A percentile compares a stretch with the other conserved stretches of the same genome.
Conservation (phyloP, 1,140 invertebrate species). For the Acromyrmex charruanus region DNA sequence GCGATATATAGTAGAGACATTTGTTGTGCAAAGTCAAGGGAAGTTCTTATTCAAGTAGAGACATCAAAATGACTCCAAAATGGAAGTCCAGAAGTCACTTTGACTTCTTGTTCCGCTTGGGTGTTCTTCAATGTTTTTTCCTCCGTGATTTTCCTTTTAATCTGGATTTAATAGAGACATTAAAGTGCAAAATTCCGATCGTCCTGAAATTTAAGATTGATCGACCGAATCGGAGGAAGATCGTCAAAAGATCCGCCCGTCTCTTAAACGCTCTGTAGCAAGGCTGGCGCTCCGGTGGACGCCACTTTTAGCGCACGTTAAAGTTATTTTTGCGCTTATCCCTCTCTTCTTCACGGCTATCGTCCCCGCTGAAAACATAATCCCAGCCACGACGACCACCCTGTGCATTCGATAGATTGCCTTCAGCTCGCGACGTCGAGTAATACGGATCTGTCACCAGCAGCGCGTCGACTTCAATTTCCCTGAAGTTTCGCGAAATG, state of each 20-base stretch:
- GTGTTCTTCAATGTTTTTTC: too few species aligned
- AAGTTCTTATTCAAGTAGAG: not conserved
- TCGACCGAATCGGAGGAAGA: not conserved
- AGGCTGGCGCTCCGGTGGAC: slow-evolving; percentile 80
- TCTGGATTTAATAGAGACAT: not conserved
- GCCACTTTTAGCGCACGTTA: slow-evolving; percentile 83
- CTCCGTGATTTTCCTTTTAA: not conserved
- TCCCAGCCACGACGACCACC: slow-evolving; percentile 47
- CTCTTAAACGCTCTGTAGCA: slow-evolving; percentile 74
- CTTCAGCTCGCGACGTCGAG: slow-evolving; percentile 13
- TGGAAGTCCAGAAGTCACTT: too few species aligned
- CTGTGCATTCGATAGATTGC: slow-evolving; percentile 33
- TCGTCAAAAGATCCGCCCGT: slow-evolving; percentile 30
- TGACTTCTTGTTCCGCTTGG: too few species aligned
- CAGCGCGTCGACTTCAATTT: not conserved
- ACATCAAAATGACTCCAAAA: too few species aligned
- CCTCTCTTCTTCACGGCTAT: slow-evolving; percentile 71
- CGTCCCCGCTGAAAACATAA: slow-evolving; percentile 77
- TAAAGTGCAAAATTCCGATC: not conserved
- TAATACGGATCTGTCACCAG: not conserved
- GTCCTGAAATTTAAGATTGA: slow-evolving; percentile 2
- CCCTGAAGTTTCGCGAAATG: not conserved
- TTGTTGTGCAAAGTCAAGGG: not conserved
- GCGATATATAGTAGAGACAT: not conserved
- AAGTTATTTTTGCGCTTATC: slow-evolving; percentile 83